Evolutionary conservation across 2,113 vertebrate genomes (phyloP).

Genomic region (Oenanthe oenanthe): DNA sequence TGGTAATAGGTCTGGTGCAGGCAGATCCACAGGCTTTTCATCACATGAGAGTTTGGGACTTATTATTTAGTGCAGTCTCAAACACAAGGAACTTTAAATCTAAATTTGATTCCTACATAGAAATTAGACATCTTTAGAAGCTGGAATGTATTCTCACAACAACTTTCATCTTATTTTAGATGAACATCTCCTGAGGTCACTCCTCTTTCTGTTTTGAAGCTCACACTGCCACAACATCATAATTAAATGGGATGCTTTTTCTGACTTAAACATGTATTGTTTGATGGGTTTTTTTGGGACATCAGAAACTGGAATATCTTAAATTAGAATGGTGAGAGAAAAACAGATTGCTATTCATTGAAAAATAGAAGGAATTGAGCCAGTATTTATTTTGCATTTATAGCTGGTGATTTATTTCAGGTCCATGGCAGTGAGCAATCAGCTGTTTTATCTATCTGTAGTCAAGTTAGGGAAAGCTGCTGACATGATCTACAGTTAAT

Average conservation of each 20-base stretch:
- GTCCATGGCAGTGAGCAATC: background rate
- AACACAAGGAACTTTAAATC: background rate
- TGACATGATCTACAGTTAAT: slow-evolving; percentile 18
- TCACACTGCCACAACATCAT: background rate
- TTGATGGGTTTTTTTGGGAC: slow-evolving; percentile 12
- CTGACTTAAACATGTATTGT: slow-evolving; percentile 47
- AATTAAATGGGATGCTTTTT: slow-evolving; percentile 61
- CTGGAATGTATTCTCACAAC: background rate
- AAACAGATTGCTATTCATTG: background rate
- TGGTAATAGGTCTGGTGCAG: background rate
- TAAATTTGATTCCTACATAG: slow-evolving; percentile 43
- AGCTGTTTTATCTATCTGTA: background rate
- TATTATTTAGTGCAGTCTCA: background rate
- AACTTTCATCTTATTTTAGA: slow-evolving; percentile 58
- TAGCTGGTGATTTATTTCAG: background rate
- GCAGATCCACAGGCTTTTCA: background rate
- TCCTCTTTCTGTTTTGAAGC: slow-evolving; percentile 33
- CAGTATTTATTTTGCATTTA: background rate
- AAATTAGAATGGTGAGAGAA: background rate
- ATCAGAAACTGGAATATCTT: background rate
- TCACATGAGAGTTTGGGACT: background rate
- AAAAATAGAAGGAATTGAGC: background rate
- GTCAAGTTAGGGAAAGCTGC: background rate
- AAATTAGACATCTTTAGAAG: slow-evolving; percentile 27
- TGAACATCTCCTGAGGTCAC: background rate